Evolutionary conservation across 2,113 vertebrate genomes (phyloP), one percentile per base, ranked within the genome.

Genomic region (Sylvietta virens): DNA sequence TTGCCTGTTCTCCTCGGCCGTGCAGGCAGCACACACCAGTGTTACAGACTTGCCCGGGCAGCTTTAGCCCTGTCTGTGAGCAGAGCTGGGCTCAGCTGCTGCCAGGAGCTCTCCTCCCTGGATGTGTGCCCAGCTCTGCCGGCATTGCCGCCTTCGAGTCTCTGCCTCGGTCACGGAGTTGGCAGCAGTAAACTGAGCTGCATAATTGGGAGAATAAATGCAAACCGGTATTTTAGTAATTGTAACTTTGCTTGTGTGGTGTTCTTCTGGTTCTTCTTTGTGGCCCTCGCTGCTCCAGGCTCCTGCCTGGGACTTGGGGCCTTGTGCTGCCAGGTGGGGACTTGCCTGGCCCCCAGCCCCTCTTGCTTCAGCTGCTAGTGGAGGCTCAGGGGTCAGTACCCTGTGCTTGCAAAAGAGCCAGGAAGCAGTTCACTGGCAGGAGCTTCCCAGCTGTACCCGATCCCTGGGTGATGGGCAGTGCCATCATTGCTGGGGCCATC

Each of bases 151-250:
- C 56, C 73, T 16, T 15, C 1, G 0, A 39, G 91, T 44, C 83
- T 81, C 83, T 81, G 81, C 53, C 4, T 44, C 0, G 7, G 28
- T 13, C 58, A 13, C 0, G 8, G 74, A 79, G 88, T 64, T 53
- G 42, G 83, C 77, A 85, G 79, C 88, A 66, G 72, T 15, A 65
- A 69, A 79, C 44, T 3, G 21, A 92, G 20, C 71, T 69, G 80
- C 8, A 1, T 54, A 69, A 84, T 6, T 51, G 93, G 92, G 83
- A 77, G 82, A 97, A 95, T 97, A 97, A 96, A 95, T 48, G 67
- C 91, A 83, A 93, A 83, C 81, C 13, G 51, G 87, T 94, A 80
- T 95, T 96, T 95, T 81, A 64, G 77, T 95, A 81, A 69, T 17
- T 26, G 23, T 31, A 57, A 45, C 54, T 45, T 35, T 6, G 53